Base-by-base conservation (phyloP, 1,140 invertebrate species). In the Rhizoglyphus robini region DNA sequence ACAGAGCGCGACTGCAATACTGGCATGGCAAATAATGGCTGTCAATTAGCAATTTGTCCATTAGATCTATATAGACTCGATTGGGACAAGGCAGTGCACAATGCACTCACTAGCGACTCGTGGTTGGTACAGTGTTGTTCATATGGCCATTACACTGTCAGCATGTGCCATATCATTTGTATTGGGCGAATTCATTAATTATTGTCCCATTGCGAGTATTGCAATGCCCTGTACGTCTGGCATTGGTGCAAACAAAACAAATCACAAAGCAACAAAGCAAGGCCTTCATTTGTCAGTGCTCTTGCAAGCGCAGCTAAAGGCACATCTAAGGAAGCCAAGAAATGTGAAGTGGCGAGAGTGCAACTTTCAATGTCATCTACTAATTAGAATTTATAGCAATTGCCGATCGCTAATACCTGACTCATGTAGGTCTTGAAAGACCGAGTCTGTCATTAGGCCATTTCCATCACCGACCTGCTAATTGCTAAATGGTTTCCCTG, bases 351-450 rank as follows among this genome's bases (percentile, higher is more conserved):
- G n/a, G n/a, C n/a, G n/a, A n/a, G n/a, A n/a, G n/a, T n/a, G n/a
- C n/a, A n/a, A n/a, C 32, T 29, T 63, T 63, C 41, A 47, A 47
- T 63, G 41, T 63, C 61, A 34, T n/a, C 13, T 18, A 60, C 48
- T 63, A 63, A 63, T 47, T 38, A 47, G 27, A 63, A 63, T 63
- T 63, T 63, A 63, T 63, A 29, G 36, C 61, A 18, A 18, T 49
- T 25, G 27, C 51, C 51, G 23, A 54, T 27, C 31, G 23, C 51
- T 54, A 54, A 54, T 54, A 54, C 51, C 51, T 54, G 51, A 54
- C 51, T 54, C 51, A 32, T 54, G 51, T 54, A 5, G 51, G 8
- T 25, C n/a, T n/a, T n/a, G n/a, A n/a, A n/a, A n/a, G n/a, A n/a
- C n/a, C n/a, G n/a, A n/a, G n/a, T n/a, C n/a, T n/a, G n/a, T n/a